Conservation (phyloP, 2,797 vertebrate species). For the Hipposideros larvatus region DNA sequence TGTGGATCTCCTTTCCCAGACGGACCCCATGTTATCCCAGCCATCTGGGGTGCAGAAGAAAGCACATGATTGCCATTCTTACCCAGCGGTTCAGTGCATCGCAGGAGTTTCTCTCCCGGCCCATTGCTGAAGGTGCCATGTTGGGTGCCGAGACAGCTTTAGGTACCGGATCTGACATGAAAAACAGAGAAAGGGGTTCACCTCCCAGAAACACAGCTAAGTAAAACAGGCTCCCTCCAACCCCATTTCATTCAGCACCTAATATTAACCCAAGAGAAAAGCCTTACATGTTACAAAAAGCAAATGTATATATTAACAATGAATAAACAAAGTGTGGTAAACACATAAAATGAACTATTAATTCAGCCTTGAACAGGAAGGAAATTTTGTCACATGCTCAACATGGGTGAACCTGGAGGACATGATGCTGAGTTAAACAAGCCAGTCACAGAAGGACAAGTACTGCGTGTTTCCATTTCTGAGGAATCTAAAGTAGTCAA, state of each 20-base stretch:
- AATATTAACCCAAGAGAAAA: neutral
- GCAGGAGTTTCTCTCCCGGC: slow-evolving; percentile 91
- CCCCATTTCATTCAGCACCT: neutral
- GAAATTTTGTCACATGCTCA: neutral
- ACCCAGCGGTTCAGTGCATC: slow-evolving; percentile 97
- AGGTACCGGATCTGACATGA: slow-evolving; percentile 83
- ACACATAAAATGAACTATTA: too few species aligned
- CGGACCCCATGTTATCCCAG: neutral
- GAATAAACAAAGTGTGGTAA: neutral
- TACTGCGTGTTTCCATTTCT: neutral
- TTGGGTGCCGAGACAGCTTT: slow-evolving; percentile 74
- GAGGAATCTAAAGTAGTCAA: neutral
- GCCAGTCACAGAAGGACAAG: neutral
- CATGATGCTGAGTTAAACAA: neutral
- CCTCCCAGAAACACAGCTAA: slow-evolving; percentile 19
- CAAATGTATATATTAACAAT: neutral
- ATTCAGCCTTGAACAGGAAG: neutral
- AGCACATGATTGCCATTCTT: slow-evolving; percentile 73
- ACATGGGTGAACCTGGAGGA: neutral
- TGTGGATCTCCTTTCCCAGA: neutral
- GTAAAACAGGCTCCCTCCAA: neutral
- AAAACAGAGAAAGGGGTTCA: slow-evolving; percentile 73
- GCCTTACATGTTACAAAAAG: neutral
- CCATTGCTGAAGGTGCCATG: slow-evolving; percentile 71
- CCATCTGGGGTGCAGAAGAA: neutral